phyloP scores from a whole-genome alignment of 2,888 invertebrate species.

The Ganaspis brasiliensis region DNA sequence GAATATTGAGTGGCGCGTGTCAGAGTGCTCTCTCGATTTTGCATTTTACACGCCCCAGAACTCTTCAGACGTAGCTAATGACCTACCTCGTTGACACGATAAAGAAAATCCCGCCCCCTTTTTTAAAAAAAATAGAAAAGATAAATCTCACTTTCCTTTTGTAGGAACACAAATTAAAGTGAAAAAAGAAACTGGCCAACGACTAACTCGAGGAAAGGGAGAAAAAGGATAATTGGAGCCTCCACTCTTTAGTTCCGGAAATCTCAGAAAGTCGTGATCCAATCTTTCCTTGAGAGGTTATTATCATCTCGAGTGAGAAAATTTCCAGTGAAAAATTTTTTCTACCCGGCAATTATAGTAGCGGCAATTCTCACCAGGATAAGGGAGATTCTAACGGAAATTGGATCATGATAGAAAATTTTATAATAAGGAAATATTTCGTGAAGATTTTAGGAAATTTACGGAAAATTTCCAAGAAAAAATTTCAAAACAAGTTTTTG shows the following conservation, averaged over 20 bases:
- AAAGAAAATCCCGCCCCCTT: background rate
- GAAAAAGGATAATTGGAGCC: constrained; percentile 10
- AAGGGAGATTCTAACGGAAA: constrained; percentile 10
- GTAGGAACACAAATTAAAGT: constrained; percentile 22
- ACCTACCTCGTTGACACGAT: constrained; percentile 41
- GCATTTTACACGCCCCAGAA: constrained; percentile 42
- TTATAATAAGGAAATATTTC: too few relatives aligned
- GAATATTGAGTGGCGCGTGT: constrained; percentile 42
- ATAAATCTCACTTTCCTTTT: constrained; percentile 15
- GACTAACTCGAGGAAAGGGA: background rate
- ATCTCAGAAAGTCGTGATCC: constrained; percentile 24
- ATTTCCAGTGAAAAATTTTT: background rate
- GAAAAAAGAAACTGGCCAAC: background rate
- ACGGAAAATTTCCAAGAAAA: too few relatives aligned
- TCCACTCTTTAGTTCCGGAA: background rate
- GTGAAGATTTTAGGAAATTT: too few relatives aligned
- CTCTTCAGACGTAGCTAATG: constrained; percentile 34
- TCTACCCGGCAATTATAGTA: background rate
- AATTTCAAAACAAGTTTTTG: too few relatives aligned
- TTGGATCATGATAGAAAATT: constrained; percentile 11
- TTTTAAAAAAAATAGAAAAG: background rate
- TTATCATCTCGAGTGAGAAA: background rate
- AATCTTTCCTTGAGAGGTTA: background rate
- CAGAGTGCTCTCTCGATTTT: constrained; percentile 44
- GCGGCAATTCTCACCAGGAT: background rate